Base-by-base conservation (phyloP, 2,888 invertebrate species). In the Eremobia ochroleuca region DNA sequence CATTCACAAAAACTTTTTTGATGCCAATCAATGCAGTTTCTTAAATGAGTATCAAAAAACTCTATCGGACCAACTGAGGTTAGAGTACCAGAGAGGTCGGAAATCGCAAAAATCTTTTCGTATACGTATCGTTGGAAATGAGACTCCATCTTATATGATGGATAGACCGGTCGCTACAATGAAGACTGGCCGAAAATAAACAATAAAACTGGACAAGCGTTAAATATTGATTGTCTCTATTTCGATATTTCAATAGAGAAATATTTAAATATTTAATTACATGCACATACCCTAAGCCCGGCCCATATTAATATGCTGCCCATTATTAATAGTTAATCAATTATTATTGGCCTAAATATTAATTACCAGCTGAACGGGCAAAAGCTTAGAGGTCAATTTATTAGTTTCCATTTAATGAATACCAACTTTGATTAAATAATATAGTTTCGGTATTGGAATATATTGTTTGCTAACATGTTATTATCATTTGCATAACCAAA, bases 401-500 rank as follows among this genome's bases (percentile, higher is more conserved):
- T 80, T 43, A 25, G 34, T 72, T 72, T 34, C 5, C 43, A 43
- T 28, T 79, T 34, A 71, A 37, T 46, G 8, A 40, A 64, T 31
- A 31, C 15, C 15, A 37, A 59, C 31, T 64, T 40, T 34, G 76
- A 58, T 25, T 28, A 65, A 34, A 65, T 52, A 52, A 43, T 58
- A 58, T 59, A 68, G n/a, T 58, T 65, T 28, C 13, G 15, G 18
- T 65, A 77, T 43, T 78, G 15, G 28, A 49, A 65, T 28, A 55
- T 31, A 49, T 49, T 55, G 55, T 49, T 81, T 40, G n/a, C 25
- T 37, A 5, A 46, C 13, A 6, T 28, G n/a, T 58, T 34, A 81
- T 64, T 65, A 64, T 25, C 49, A 43, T 82, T 76, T 82, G 34
- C 77, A 43, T 65, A 52, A 18, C 34, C 28, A 40, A 49, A 82